Base-by-base conservation (phyloP, 2,888 invertebrate genomes). In the Imbricaverruca yamaguchii region DNA sequence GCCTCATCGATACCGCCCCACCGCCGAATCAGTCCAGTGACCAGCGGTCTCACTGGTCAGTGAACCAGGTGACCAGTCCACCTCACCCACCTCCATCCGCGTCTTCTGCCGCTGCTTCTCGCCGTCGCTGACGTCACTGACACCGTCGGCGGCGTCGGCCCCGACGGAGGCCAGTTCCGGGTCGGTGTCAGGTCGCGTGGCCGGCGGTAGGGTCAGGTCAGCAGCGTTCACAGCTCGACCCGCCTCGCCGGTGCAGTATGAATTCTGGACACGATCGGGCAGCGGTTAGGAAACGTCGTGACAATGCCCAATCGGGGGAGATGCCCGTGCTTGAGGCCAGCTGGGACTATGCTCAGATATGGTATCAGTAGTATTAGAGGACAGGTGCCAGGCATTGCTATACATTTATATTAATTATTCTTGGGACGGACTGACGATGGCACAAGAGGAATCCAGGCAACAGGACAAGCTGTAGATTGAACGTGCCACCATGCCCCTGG, bases 231-330 rank as follows among this genome's bases (percentile, higher is more conserved):
- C 86, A 15, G 85, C 84, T 82, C 86, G 87, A 2, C 92, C 92
- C 65, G 91, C 91, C 86, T 93, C 93, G 0, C 95, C 95, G 56
- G 94, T 92, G 85, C 96, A 96, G 86, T 95, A 96, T 0, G 94
- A 94, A 89, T 94, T 93, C 90, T 74, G 74, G 8, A 53, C 39
- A 39, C 39, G 39, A 39, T 39, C 39, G 39, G 39, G 57, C 57
- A 57, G 57, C 57, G 11, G 57, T 57, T 1, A 61, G 61, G 13
- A 23, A 67, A 23, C 9, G 23, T 67, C 9, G 23, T 67, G 0
- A 67, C 39, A 39, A 39, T 39, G 39, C 39, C 39, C 39, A 4
- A 1, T 4, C 39, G 39, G 39, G 39, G 39, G 39, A 39, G 39
- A 39, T 39, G 39, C 39, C 39, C 39, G 39, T 39, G 39, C 39